Evolutionary conservation across 2,888 invertebrate genomes (phyloP), one percentile per base, ranked within the genome.

Genomic region (Sepiola atlantica): DNA sequence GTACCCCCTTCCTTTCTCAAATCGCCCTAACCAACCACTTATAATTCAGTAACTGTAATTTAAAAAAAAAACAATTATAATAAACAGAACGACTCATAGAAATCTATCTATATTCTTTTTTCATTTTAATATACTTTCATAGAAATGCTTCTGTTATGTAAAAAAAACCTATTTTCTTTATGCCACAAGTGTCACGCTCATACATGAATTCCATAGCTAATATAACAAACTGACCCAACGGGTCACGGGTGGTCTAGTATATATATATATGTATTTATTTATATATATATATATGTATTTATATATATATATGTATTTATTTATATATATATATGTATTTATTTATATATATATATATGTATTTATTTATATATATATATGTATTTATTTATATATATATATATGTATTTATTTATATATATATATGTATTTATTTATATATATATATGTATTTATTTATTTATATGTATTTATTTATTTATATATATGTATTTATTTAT

Each of bases 261-360:
- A 92, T 92, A 54, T 92, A 92, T 14, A 54, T 45, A 45, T 35
- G 35, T 92, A 92, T 92, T n/a, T n/a, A 92, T n/a, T 12, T 20
- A 54, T 92, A 54, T 54, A 92, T 90, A 90, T 90, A 90, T 90
- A 90, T 12, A 90, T n/a, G 24, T 77, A 77, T 77, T 21, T 77
- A 77, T 77, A 77, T 77, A 77, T 77, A 77, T 77, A 77, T 77
- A 77, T 77, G 24, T 77, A 77, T 77, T 21, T 77, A 77, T 77
- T 21, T 77, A 77, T 77, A 77, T 24, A 77, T 24, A 77, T 77
- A 77, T 77, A 77, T 77, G 24, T 77, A 77, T 77, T 21, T 77
- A 77, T 77, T 21, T 77, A 77, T 77, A 77, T 77, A 77, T 77
- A 77, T 77, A 77, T 77, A 77, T 77, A 77, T 77, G 24, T 77